Evolutionary conservation across 2,113 vertebrate species (phyloP).

Genomic region (Tragulus kanchil): DNA sequence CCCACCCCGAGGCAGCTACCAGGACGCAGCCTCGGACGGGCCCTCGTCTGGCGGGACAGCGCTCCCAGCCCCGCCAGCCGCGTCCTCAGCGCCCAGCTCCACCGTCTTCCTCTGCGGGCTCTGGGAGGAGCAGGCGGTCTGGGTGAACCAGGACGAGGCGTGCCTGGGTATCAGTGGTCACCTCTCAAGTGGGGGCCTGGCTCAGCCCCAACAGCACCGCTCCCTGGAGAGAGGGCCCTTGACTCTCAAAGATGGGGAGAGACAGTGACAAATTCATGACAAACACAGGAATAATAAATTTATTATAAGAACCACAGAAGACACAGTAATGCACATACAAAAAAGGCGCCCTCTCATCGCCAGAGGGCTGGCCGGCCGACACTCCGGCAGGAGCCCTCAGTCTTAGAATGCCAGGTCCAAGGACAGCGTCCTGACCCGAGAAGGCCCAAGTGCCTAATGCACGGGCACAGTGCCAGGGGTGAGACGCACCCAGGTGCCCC

Average conservation of each 20-base stretch:
- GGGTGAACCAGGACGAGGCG: not conserved
- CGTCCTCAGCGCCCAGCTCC: not conserved
- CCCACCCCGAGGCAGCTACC: not conserved
- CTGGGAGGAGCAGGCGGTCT: not conserved
- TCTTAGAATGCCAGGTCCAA: not conserved
- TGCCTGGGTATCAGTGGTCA: not conserved
- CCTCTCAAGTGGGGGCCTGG: not conserved
- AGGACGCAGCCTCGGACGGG: not conserved
- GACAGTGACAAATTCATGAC: conserved; percentile 40
- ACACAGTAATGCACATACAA: conserved; percentile 86
- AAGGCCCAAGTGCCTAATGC: not conserved
- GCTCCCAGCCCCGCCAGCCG: not conserved
- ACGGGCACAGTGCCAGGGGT: not conserved
- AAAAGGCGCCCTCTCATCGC: conserved; percentile 69
- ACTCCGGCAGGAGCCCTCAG: conserved; percentile 58
- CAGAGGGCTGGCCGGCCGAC: conserved; percentile 64
- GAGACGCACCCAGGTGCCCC: not conserved
- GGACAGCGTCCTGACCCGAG: not conserved
- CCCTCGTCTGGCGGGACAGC: not conserved
- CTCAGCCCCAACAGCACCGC: not conserved
- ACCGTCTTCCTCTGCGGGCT: not conserved
- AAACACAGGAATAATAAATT: conserved; percentile 88
- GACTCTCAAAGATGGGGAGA: not conserved
- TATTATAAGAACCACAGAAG: conserved; percentile 87
- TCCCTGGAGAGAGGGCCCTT: not conserved